Evolutionary conservation across 2,888 invertebrate species (phyloP), one percentile per base, ranked within the genome.

Genomic region (Cryptocephalus moraei): DNA sequence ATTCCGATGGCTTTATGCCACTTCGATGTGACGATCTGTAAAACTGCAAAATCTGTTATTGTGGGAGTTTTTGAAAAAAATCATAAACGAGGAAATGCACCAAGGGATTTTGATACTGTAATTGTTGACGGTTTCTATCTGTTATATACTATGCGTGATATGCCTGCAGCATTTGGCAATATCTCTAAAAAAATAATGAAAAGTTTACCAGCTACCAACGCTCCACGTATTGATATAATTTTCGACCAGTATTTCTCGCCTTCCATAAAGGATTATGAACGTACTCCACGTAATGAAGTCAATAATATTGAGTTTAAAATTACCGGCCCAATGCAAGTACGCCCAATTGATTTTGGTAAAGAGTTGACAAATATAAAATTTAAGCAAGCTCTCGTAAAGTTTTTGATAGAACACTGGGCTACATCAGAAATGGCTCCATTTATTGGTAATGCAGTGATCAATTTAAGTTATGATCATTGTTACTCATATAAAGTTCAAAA

Each of bases 1-100:
- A 36, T 55, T n/a, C 56, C 54, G 14, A 43, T 61, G 49, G 49
- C 59, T 33, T 50, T 62, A 49, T 61, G 59, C 46, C 60, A 61
- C 53, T 40, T 54, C 12, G 57, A 62, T 50, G 60, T 60, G 32
- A 44, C 49, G 8, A 57, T 61, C 14, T 49, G 46, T 51, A 59
- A 62, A 55, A 63, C 62, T 14, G 43, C 53, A 8, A 63, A 63
- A 56, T 61, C 62, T 1, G 50, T 40, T 33, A 38, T 60, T 13
- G 53, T 56, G 45, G 49, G 56, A 50, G 41, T 33, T 52, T 54
- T 53, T 33, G 46, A 51, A 48, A 41, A 46, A 45, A 41, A 45
- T 32, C 49, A 47, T 34, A 39, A 48, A 34, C 38, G 13, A 36
- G 33, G 32, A 46, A 32, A 49, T 34, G 33, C 39, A 49, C 56